These are phyloP conservation scores for Tenthredo amoena DNA, from an alignment of 2,888 invertebrate species.

Conservation along the genomic window DNA sequence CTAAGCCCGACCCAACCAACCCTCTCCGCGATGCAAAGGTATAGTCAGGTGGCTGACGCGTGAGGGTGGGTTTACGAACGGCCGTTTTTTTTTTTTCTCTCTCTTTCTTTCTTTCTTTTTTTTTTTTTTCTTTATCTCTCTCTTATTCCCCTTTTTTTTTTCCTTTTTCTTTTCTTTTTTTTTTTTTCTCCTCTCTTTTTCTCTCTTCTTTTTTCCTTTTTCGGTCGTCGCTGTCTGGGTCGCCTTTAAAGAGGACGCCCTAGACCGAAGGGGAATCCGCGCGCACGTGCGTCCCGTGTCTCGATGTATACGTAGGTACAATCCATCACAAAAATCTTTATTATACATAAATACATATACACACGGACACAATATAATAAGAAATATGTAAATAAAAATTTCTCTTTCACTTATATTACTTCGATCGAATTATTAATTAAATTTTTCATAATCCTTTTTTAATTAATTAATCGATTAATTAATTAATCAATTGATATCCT, in stretches of 20 bases:
- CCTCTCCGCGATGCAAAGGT: not conserved
- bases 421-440: too few relatives aligned
- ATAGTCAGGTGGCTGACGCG: conserved; percentile 1
- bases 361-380: not conserved
- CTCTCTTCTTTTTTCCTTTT: not conserved
- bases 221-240: conserved; percentile 39
- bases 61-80: conserved; percentile 25
- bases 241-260: conserved; percentile 44
- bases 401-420: too few relatives aligned
- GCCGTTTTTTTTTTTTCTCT: not conserved
- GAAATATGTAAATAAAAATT: not conserved
- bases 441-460: too few relatives aligned
- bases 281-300: conserved; percentile 42
- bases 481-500: too few relatives aligned
- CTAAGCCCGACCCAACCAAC: not conserved
- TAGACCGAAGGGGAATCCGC: conserved; percentile 35
- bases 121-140: not conserved
- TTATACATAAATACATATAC: not conserved
- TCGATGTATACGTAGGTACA: not conserved
- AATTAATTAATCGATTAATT: too few relatives aligned
- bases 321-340: not conserved
- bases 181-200: not conserved
- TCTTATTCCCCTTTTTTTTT: not conserved
- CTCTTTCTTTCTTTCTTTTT: not conserved
- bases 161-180: not conserved